Percentiles rank a stretch among this genome's conserved stretches.
These are phyloP conservation scores for Mellilla xanthometata DNA, from an alignment of 2,888 invertebrate genomes.

Conservation along the genomic window DNA sequence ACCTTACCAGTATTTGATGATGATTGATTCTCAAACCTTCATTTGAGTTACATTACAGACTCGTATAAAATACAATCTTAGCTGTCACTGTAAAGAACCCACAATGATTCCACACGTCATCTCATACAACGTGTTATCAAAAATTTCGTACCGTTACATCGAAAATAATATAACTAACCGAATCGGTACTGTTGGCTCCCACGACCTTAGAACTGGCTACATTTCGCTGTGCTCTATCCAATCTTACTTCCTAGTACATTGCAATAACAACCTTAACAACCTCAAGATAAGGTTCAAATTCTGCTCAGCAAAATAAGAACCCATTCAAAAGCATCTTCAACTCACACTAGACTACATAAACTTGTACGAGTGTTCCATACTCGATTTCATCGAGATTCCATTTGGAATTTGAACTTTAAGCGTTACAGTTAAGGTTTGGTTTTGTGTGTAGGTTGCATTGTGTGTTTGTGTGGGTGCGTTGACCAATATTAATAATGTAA, in stretches of 20 bases:
- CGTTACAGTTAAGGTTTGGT: slow-evolving; percentile 37
- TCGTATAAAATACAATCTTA: background rate
- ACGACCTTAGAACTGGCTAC: slow-evolving; percentile 70
- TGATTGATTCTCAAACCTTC: background rate
- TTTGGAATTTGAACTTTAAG: slow-evolving; percentile 40
- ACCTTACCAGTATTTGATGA: background rate
- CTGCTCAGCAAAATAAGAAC: slow-evolving; percentile 39
- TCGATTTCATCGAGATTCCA: slow-evolving; percentile 39
- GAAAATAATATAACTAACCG: slow-evolving; percentile 70
- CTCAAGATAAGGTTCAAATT: slow-evolving; percentile 42
- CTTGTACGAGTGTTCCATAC: slow-evolving; percentile 47
- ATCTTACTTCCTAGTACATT: slow-evolving; percentile 72
- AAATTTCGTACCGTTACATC: slow-evolving; percentile 66
- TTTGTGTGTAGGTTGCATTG: slow-evolving; percentile 28
- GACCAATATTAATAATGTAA: slow-evolving; percentile 74
- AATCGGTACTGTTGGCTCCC: slow-evolving; percentile 68
- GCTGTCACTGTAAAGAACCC: slow-evolving; percentile 13
- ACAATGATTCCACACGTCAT: slow-evolving; percentile 21
- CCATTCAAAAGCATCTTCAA: slow-evolving; percentile 71
- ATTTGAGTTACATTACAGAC: background rate
- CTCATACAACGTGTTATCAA: slow-evolving; percentile 60
- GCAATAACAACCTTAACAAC: slow-evolving; percentile 43
- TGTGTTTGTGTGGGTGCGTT: slow-evolving; percentile 56
- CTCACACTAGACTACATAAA: slow-evolving; percentile 62
- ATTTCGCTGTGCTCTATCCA: slow-evolving; percentile 76